Conservation (phyloP, 2,113 vertebrate species). For the Eulemur macaco region DNA sequence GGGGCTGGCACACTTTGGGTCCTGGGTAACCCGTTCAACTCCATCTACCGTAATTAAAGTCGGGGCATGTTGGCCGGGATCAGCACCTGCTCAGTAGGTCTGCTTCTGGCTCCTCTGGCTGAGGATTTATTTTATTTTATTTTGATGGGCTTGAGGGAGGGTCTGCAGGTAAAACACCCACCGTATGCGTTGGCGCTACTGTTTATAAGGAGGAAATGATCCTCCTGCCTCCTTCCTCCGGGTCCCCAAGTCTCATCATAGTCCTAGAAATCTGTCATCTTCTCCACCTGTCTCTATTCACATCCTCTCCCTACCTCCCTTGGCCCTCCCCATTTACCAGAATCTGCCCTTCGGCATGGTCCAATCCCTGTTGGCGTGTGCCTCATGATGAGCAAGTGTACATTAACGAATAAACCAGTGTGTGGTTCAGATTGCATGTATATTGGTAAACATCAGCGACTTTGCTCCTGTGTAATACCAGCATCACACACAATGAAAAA, state of each 20-base stretch:
- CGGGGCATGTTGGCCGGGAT: neutral
- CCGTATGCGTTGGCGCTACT: too few species aligned
- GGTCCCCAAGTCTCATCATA: neutral
- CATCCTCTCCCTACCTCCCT: neutral
- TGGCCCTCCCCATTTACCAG: neutral
- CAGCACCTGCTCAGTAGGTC: neutral
- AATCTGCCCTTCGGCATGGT: neutral
- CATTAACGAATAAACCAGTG: neutral
- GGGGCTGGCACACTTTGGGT: neutral
- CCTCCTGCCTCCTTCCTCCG: neutral
- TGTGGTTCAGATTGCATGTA: neutral
- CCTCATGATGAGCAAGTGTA: too few species aligned
- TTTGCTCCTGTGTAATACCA: neutral
- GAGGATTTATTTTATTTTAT: neutral
- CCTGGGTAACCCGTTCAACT: neutral
- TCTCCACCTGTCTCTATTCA: neutral
- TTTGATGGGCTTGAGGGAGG: neutral
- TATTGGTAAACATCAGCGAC: neutral
- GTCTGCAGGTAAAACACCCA: neutral
- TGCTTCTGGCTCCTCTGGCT: neutral
- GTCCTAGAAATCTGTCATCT: neutral
- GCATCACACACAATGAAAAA: neutral
- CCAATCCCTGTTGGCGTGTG: neutral
- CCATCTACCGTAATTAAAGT: neutral
- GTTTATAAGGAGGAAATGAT: neutral